These are phyloP conservation scores for Pseudomyrmex sp. DNA, from an alignment of 1,140 invertebrate genomes.

Conservation along the genomic window DNA sequence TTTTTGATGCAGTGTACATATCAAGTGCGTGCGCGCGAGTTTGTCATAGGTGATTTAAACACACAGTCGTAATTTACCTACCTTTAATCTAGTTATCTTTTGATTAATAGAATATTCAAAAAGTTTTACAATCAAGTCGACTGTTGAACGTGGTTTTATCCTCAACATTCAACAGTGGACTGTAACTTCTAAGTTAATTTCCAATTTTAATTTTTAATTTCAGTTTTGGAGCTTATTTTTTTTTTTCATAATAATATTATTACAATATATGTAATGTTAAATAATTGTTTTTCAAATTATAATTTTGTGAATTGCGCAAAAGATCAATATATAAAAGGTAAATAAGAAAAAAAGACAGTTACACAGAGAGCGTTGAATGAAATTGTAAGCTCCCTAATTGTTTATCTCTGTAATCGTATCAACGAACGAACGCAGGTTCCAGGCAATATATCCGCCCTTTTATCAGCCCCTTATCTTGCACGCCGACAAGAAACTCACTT, in stretches of 20 bases:
- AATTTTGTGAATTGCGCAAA: too few relatives aligned
- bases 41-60: not conserved
- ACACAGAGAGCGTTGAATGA: not conserved
- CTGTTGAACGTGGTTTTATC: too few relatives aligned
- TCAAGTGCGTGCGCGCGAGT: not conserved
- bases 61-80: not conserved
- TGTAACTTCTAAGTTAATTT: too few relatives aligned
- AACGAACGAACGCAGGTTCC: not conserved
- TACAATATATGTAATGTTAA: too few relatives aligned
- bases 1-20: not conserved
- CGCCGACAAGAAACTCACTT: not conserved
- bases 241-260: too few relatives aligned
- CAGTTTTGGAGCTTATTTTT: too few relatives aligned
- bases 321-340: too few relatives aligned
- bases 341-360: not conserved
- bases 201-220: too few relatives aligned
- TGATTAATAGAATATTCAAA: too few relatives aligned
- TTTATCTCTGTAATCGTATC: constrained; percentile 24
- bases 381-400: constrained; percentile 12
- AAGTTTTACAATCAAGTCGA: too few relatives aligned
- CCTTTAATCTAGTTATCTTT: not conserved
- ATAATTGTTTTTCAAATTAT: too few relatives aligned
- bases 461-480: constrained; percentile 11
- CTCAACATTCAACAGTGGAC: too few relatives aligned
- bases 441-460: constrained; percentile 7